Conservation (phyloP, 2,888 invertebrate genomes). For the Geophilus truncorum region DNA sequence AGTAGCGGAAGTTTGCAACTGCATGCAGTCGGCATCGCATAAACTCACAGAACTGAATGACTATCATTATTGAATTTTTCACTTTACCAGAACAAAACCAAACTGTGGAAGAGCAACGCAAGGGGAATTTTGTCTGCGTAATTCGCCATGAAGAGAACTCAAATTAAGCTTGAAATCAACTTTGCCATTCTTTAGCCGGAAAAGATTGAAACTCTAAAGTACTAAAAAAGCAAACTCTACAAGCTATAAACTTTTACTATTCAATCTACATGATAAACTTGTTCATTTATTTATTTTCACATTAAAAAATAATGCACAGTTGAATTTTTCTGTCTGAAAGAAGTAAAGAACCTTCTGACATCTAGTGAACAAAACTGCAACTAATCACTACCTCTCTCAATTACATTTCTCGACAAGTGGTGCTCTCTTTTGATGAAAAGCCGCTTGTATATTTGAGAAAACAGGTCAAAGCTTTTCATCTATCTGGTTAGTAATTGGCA, state of each 20-base stretch:
- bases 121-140: background rate
- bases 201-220: background rate
- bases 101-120: background rate
- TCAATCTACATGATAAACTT: too few species aligned
- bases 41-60: background rate
- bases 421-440: background rate
- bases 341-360: background rate
- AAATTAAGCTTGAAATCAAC: constrained; percentile 16
- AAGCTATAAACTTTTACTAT: too few species aligned
- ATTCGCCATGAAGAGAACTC: background rate
- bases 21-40: background rate
- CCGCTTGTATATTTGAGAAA: too few species aligned
- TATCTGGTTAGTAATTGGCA: background rate
- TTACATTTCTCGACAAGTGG: background rate
- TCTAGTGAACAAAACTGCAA: background rate
- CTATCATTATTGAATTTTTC: constrained; percentile 4
- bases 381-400: background rate
- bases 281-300: background rate
- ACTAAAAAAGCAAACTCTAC: too few species aligned
- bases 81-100: background rate
- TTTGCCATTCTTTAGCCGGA: background rate
- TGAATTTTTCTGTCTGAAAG: too few species aligned
- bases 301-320: too few species aligned
- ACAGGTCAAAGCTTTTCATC: too few species aligned
- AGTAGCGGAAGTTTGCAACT: background rate